These are phyloP conservation scores for Conus ventricosus DNA, from an alignment of 1,140 invertebrate genomes.

Conservation along the genomic window DNA sequence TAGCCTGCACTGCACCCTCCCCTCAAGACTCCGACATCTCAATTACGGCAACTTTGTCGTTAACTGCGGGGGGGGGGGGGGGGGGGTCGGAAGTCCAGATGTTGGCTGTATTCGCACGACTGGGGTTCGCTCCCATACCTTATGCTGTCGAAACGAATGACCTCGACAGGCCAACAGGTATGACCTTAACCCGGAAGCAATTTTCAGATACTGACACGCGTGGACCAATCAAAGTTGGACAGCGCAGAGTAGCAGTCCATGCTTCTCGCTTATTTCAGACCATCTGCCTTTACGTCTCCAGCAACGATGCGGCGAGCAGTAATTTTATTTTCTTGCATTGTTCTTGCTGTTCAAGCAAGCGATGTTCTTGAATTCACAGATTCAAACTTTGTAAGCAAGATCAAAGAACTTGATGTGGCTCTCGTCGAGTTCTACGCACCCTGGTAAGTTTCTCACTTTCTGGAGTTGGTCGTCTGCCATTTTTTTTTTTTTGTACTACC, in stretches of 20 bases:
- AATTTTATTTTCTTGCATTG: slow-evolving; percentile 3
- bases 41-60: no score
- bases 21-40: neutral
- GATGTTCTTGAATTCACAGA: slow-evolving; percentile 93
- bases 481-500: neutral
- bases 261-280: neutral
- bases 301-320: neutral
- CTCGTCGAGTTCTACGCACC: slow-evolving; percentile 99
- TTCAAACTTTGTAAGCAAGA: slow-evolving; percentile 85
- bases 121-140: no score
- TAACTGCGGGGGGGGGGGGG: no score
- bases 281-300: neutral
- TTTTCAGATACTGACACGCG: neutral
- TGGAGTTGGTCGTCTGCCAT: slow-evolving; percentile 9
- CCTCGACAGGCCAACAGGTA: neutral
- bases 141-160: neutral
- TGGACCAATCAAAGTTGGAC: slow-evolving; percentile 10
- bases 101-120: no score
- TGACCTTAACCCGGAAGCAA: neutral
- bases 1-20: neutral
- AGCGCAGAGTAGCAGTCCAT: neutral
- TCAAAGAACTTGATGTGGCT: slow-evolving; percentile 89
- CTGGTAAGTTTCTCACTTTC: slow-evolving; percentile 81
- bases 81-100: no score
- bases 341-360: slow-evolving; percentile 42